Base-by-base conservation (phyloP, 1,140 invertebrate species). In the Maniola jurtina region DNA sequence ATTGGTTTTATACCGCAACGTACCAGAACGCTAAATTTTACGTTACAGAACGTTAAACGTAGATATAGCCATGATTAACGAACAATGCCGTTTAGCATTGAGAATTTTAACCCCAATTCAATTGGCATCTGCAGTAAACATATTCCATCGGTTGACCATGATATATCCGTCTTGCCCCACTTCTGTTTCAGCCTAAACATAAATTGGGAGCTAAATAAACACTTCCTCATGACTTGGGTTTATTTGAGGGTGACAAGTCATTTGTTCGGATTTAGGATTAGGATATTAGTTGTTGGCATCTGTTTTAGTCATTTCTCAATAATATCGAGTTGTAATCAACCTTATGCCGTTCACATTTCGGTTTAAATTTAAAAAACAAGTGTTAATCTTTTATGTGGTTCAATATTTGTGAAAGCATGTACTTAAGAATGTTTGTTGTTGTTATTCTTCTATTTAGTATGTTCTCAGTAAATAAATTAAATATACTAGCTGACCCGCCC, bases 201-300 rank as follows among this genome's bases (percentile, higher is more conserved):
- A 68, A 68, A 63, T 64, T 57, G 40, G 42, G 16, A 59, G 66
- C 70, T 76, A 80, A 80, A 77, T 80, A 79, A 82, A 84, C 77
- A 76, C 64, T 73, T 72, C 66, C 59, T 71, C 64, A 66, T 72
- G 70, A 70, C 66, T 73, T 69, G 54, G 76, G 79, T 81, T 83
- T 79, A 80, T 81, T 79, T 71, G 63, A 73, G 74, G 71, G 70
- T 68, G 67, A 71, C 68, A 70, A 69, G 68, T 76, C 72, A 81
- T 83, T 83, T 80, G 81, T 83, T 75, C 66, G 68, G 69, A 73
- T 76, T 72, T 73, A 67, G 66, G 75, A 75, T 79, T 73, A 67
- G 64, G 75, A 75, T 79, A 81, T 83, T 80, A 75, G 69, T 72
- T 59, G 66, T 67, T 66, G 59, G 60, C 65, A 71, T 73, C 75